phyloP scores from a whole-genome alignment of 2,113 vertebrate species.

The Trochalopteron elliotii region DNA sequence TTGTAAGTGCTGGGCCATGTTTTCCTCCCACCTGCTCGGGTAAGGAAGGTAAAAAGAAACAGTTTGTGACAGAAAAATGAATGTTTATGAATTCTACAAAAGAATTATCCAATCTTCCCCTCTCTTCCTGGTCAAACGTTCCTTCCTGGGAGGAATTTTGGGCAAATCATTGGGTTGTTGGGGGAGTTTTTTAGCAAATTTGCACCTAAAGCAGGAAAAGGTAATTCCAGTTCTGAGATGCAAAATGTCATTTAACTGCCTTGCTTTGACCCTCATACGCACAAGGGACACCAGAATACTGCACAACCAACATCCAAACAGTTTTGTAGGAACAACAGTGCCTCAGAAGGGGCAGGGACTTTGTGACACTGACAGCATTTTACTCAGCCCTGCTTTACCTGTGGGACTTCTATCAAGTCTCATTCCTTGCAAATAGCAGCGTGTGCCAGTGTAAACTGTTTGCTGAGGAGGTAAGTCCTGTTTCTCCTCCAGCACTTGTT shows the following conservation, averaged over 20 bases:
- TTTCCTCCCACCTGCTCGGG: neutral
- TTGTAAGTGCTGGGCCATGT: neutral
- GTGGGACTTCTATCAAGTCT: neutral
- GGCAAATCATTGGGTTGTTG: neutral
- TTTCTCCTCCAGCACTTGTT: neutral
- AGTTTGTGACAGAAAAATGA: neutral
- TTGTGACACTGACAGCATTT: neutral
- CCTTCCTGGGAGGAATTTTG: neutral
- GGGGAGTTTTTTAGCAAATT: neutral
- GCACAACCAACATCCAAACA: neutral
- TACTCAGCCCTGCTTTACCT: neutral
- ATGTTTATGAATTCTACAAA: neutral
- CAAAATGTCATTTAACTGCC: neutral
- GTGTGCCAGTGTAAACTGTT: neutral
- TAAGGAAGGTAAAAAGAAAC: neutral
- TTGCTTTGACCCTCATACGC: neutral
- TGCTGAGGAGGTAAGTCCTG: neutral
- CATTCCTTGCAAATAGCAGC: neutral
- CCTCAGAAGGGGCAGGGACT: neutral
- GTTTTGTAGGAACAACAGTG: neutral
- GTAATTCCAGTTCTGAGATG: neutral
- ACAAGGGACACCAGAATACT: neutral
- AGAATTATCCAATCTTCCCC: neutral
- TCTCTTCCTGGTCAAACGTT: neutral
- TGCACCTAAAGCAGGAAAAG: neutral